Conservation (phyloP, 2,113 vertebrate genomes). For the Oryzias curvinotus region DNA sequence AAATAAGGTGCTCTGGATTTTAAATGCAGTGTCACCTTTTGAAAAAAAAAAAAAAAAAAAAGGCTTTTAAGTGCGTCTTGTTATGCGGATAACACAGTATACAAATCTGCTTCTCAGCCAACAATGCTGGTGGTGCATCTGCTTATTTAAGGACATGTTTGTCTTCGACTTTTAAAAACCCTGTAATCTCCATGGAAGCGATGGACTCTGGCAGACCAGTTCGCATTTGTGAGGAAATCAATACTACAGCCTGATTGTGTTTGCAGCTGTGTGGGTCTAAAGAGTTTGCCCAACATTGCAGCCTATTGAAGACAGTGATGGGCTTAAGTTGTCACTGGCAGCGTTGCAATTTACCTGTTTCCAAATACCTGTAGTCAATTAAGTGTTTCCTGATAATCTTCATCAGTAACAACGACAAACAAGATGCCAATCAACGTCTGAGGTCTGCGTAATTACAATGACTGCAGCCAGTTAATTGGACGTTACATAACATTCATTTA, state of each 20-base stretch:
- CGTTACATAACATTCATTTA: constrained; percentile 22
- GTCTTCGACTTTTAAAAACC: constrained; percentile 43
- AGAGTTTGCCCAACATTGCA: constrained; percentile 49
- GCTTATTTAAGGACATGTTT: constrained; percentile 43
- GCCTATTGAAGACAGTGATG: constrained; percentile 47
- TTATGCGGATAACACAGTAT: no score
- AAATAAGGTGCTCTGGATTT: no score
- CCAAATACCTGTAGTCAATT: constrained; percentile 33
- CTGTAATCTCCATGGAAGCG: constrained; percentile 58
- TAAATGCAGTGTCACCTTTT: no score
- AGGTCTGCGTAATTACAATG: not conserved
- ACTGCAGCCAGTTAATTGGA: constrained; percentile 22
- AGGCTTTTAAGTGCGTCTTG: no score
- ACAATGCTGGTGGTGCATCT: constrained; percentile 46
- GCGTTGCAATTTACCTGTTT: constrained; percentile 41
- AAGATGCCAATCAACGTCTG: constrained; percentile 21
- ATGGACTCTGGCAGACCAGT: constrained; percentile 61
- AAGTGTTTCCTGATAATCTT: constrained; percentile 23
- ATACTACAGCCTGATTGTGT: constrained; percentile 53
- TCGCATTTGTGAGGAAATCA: constrained; percentile 68
- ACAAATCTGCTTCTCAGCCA: not conserved
- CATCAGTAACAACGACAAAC: constrained; percentile 28
- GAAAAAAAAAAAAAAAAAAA: no score
- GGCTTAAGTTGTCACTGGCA: constrained; percentile 51
- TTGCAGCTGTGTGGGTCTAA: constrained; percentile 47